Base-by-base conservation (phyloP, 2,888 invertebrate genomes). In the Caenorhabditis sp. region DNA sequence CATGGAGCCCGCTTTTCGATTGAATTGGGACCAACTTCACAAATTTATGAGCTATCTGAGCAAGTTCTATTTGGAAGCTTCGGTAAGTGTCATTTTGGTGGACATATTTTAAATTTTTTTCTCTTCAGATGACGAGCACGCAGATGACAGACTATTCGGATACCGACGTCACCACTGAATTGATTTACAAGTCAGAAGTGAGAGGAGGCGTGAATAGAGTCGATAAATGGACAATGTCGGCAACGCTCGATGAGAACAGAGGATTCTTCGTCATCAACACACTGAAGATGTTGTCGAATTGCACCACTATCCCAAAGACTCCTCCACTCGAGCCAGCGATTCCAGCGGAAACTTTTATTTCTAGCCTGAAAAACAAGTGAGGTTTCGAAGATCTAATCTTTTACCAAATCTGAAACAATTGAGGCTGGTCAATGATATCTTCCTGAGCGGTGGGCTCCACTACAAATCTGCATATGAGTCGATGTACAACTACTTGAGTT, bases 391-490 rank as follows among this genome's bases (percentile, higher is more conserved):
- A 12, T 19, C 14, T 54, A 10, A 3, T 0, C 14, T 6, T 31
- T 7, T 7, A 31, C 31, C 7, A 31, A 31, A 6, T 31, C 31
- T 31, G 31, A 47, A 2, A 26, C 14, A 31, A 3, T 58, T 54
- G 12, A 72, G 72, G 26, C 14, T 72, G 24, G 35, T 72, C 6
- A 38, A 24, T 24, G 73, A 73, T 41, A 61, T 73, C 24, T 73
- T 73, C 22, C 54, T 73, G 35, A 28, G 63, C 51, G 63, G 47
- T 22, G 61, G 51, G 1, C 16, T 63, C 16, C 73, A 38, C 14
- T 73, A 73, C 63, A 73, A 73, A 26, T 63, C 63, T 19, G 49
- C 63, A 5, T 73, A 73, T 31, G 73, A 73, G 26, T 73, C 73
- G n/a, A 51, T 73, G 73, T 54, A 31, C 58, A 38, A 35, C 12